Conservation (phyloP, 2,888 invertebrate genomes). For the Drosophila algonquin region DNA sequence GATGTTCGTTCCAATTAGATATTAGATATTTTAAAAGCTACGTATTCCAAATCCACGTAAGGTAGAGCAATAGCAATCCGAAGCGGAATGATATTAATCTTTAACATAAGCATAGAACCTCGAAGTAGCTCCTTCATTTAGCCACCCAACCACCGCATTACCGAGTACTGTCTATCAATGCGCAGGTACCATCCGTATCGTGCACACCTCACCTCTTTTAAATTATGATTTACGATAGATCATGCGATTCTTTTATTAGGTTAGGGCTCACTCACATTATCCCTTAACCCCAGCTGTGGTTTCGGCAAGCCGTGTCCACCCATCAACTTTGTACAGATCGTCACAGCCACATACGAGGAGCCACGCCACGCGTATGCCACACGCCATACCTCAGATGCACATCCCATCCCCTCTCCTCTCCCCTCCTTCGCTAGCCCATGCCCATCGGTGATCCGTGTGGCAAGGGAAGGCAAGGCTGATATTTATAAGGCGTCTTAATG, state of each 20-base stretch:
- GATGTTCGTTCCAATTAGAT: not conserved
- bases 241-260: not conserved
- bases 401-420: not conserved
- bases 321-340: conserved; percentile 7
- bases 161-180: no score
- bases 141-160: no score
- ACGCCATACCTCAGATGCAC: not conserved
- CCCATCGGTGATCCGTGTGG: not conserved
- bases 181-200: no score
- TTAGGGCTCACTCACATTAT: conserved; percentile 2
- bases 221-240: not conserved
- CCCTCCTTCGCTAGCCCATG: not conserved
- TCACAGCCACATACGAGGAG: not conserved
- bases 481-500: conserved; percentile 52
- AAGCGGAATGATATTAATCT: not conserved
- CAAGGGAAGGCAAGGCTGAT: conserved; percentile 4
- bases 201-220: not conserved
- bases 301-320: conserved; percentile 7
- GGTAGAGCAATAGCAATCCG: not conserved
- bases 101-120: not conserved
- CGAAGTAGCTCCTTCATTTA: no score
- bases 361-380: not conserved
- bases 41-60: not conserved
- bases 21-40: not conserved
- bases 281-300: conserved; percentile 5